These are phyloP conservation scores for Gymnocephalus cernua DNA, from an alignment of 2,113 vertebrate genomes.

Conservation along the genomic window DNA sequence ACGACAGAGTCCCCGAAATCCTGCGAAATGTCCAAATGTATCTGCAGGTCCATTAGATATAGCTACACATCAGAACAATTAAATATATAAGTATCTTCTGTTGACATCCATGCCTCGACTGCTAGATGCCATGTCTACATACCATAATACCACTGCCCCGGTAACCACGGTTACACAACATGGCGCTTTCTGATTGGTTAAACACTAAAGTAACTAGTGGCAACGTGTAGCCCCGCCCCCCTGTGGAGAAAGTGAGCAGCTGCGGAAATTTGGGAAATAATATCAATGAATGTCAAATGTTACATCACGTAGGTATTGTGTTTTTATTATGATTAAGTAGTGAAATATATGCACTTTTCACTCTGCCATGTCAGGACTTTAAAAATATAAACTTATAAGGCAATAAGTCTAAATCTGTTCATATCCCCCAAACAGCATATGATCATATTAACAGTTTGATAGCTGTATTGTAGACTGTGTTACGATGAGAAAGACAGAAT, in stretches of 20 bases:
- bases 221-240: conserved; percentile 43
- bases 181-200: conserved; percentile 62
- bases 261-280: background rate
- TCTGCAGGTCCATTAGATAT: background rate
- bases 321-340: background rate
- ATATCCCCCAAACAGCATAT: background rate
- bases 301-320: background rate
- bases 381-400: background rate
- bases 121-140: conserved; percentile 62
- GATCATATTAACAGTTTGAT: background rate
- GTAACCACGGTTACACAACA: conserved; percentile 57
- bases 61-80: background rate
- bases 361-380: background rate
- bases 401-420: background rate
- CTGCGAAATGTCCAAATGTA: background rate
- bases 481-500: background rate
- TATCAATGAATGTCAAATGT: background rate
- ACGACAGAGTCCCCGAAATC: background rate
- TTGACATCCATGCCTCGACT: conserved; percentile 1
- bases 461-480: background rate
- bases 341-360: background rate
- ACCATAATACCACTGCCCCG: conserved; percentile 63
- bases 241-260: background rate
- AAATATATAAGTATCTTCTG: background rate
- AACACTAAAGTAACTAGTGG: background rate